phyloP scores from a whole-genome alignment of 2,113 vertebrate species.

The Mastomys coucha region DNA sequence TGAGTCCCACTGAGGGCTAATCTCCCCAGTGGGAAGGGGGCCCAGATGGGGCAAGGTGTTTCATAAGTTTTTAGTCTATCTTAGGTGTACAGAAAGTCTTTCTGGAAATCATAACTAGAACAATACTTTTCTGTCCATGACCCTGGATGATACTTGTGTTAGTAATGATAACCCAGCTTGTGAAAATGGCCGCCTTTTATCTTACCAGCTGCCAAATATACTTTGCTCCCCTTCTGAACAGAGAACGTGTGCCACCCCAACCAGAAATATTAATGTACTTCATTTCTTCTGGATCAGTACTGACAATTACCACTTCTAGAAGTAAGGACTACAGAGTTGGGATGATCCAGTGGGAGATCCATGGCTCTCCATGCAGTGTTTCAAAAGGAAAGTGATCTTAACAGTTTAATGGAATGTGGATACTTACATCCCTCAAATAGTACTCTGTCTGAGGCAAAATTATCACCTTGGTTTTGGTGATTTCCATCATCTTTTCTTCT shows the following conservation, averaged over 20 bases:
- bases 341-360: no score
- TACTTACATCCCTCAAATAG: background rate
- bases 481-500: background rate
- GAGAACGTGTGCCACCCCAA: background rate
- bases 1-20: background rate
- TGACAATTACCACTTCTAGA: background rate
- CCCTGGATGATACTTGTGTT: background rate
- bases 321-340: background rate
- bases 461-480: background rate
- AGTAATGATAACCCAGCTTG: background rate
- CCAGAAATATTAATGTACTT: rapidly evolving
- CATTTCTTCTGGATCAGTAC: background rate
- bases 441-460: background rate
- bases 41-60: background rate
- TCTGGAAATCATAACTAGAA: background rate
- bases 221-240: background rate
- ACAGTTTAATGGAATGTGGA: no score
- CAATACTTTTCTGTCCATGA: background rate
- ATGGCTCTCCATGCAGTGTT: background rate
- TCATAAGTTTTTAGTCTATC: background rate
- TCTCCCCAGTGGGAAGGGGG: background rate
- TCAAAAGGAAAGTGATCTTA: background rate
- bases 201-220: background rate
- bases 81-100: background rate
- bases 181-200: background rate